Base-by-base conservation (phyloP, 1,140 invertebrate genomes). In the Eueides isabella region DNA sequence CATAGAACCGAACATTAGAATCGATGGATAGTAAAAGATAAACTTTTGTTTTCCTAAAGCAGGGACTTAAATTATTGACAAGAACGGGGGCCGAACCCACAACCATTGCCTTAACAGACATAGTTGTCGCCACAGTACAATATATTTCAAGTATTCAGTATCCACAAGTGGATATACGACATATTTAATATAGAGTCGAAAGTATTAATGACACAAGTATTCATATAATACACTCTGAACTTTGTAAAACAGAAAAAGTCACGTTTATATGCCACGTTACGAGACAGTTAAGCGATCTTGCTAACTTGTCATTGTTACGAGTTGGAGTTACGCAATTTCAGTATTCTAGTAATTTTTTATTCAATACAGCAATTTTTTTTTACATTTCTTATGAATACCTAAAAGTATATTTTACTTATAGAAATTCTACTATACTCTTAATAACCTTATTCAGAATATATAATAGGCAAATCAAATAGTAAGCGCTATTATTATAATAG, bases 241-340 rank as follows among this genome's bases (percentile, higher is more conserved):
- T 26, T 55, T 55, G 48, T n/a, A 55, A 55, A 55, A 55, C 23
- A 55, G 48, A 55, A 55, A 55, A 55, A 55, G 48, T 38, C 31
- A 33, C 35, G 64, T 66, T 26, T 19, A 66, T 38, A 41, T 38
- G 23, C 41, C 64, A 12, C 64, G n/a, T 26, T 66, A 66, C n/a
- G 5, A 41, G 35, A 41, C 14, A 28, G 31, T 35, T 19, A 35
- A 19, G 19, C 26, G 23, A 1, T 12, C 48, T 23, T 44, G 41
- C n/a, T 44, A 16, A 44, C 41, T 44, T 26, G 19, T 55, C 48
- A 55, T 55, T 55, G 48, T 55, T 55, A 55, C 23, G 19, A 55
- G 23, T 55, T 64, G 33, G 28, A 35, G 28, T 19, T 28, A 71
- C 61, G 30, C 19, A 41, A 62, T 66, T 44, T 67, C 19, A 55